These are phyloP conservation scores for Erpornis zantholeuca DNA, from an alignment of 2,113 vertebrate species.

Conservation along the genomic window DNA sequence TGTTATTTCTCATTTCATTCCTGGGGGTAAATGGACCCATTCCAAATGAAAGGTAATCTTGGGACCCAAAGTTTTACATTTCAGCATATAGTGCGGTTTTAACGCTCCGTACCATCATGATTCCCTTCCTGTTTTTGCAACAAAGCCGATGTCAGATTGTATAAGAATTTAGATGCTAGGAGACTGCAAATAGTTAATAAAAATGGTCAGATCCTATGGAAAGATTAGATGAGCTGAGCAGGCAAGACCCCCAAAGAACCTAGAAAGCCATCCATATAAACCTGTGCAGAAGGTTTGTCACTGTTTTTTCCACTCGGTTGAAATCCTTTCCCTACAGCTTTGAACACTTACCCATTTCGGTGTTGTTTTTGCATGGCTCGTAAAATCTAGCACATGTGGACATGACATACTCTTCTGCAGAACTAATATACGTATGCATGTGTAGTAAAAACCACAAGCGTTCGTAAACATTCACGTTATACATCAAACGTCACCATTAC, in stretches of 20 bases:
- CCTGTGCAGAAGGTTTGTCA: neutral
- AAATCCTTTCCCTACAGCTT: neutral
- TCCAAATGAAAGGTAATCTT: constrained; percentile 58
- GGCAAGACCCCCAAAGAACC: neutral
- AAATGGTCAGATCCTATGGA: neutral
- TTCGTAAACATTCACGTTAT: neutral
- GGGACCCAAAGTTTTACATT: constrained; percentile 27
- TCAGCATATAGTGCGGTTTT: neutral
- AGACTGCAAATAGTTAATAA: neutral
- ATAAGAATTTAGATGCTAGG: neutral
- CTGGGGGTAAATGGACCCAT: neutral
- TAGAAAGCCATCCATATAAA: neutral
- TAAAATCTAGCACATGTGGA: neutral
- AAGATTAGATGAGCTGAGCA: neutral
- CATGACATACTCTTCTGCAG: neutral
- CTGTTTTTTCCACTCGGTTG: neutral
- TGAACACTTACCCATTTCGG: neutral
- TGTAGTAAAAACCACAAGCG: neutral
- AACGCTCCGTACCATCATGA: neutral
- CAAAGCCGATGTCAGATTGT: neutral
- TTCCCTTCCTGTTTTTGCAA: neutral
- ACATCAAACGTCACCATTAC: neutral
- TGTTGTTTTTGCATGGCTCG: neutral
- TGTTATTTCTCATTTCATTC: constrained; percentile 6
- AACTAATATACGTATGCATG: neutral